Conservation (phyloP, 1,140 invertebrate genomes). For the Scylla paramamosain region DNA sequence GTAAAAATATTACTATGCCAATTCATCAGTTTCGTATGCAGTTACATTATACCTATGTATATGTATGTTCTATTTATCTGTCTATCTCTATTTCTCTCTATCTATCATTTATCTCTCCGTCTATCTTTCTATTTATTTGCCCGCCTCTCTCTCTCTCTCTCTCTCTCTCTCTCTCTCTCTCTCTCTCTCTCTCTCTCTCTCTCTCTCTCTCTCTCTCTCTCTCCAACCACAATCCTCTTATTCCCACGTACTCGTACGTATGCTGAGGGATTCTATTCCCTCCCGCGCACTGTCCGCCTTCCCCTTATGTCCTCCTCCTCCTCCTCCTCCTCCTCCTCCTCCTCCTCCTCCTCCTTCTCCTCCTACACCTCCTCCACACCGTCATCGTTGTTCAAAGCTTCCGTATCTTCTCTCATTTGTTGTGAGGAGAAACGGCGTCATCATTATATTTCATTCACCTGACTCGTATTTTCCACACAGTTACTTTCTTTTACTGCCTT, state of each 20-base stretch:
- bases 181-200: background rate
- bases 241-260: background rate
- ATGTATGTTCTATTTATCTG: background rate
- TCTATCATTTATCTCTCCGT: background rate
- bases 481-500: too few species aligned
- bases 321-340: background rate
- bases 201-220: slow-evolving; percentile 25
- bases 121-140: background rate
- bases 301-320: background rate
- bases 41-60: too few species aligned
- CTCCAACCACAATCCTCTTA: slow-evolving; percentile 31
- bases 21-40: too few species aligned
- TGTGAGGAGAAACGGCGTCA: too few species aligned
- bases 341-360: background rate
- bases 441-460: too few species aligned
- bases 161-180: slow-evolving; percentile 26
- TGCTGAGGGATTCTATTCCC: too few species aligned
- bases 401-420: too few species aligned
- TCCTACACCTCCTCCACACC: background rate
- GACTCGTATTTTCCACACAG: too few species aligned
- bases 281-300: background rate
- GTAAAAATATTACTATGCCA: too few species aligned
- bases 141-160: background rate
- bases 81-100: background rate
- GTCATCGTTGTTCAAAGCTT: too few species aligned